Percentiles rank a stretch among this genome's conserved stretches.
Conservation (phyloP, 2,888 invertebrate genomes). For the Diaprepes abbreviatus region DNA sequence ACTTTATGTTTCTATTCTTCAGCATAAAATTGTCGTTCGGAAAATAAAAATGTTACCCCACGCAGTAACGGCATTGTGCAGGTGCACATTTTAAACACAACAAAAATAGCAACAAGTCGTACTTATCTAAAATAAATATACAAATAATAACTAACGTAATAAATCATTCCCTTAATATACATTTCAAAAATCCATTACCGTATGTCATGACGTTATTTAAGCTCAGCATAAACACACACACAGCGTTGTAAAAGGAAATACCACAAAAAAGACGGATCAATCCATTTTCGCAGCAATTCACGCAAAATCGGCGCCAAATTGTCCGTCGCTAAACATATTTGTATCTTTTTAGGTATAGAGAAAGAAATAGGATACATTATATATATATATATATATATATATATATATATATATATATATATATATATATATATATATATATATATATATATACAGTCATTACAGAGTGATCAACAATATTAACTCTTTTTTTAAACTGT, state of each 20-base stretch:
- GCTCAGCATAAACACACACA: background rate
- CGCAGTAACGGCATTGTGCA: background rate
- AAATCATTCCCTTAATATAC: background rate
- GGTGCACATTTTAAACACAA: background rate
- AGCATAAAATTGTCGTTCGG: no score
- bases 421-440: no score
- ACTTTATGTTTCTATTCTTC: no score
- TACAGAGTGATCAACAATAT: no score
- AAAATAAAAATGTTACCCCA: no score
- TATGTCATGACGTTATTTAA: background rate
- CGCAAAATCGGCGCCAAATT: constrained; percentile 26
- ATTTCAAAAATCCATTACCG: background rate
- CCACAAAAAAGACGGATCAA: constrained; percentile 6
- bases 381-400: no score
- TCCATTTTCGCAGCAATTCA: constrained; percentile 18
- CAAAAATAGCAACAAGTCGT: background rate
- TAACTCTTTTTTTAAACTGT: no score
- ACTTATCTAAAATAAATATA: background rate
- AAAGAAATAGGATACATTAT: no score
- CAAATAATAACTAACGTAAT: background rate
- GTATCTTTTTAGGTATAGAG: no score
- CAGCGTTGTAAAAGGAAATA: background rate
- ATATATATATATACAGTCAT: no score
- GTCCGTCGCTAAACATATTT: no score
- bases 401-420: no score